phyloP scores from a whole-genome alignment of 1,140 invertebrate species.

The Drosophila virilis region DNA sequence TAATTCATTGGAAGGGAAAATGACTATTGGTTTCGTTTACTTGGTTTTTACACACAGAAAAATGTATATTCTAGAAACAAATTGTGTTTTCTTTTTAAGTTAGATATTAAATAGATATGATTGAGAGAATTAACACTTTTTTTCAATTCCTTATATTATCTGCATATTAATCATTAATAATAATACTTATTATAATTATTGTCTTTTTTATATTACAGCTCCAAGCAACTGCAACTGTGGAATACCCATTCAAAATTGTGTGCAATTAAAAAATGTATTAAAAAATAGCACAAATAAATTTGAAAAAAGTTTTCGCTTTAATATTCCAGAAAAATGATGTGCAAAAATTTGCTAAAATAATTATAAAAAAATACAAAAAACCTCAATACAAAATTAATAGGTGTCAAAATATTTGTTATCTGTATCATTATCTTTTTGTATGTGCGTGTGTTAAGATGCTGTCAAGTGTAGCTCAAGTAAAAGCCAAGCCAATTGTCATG shows the following conservation, averaged over 20 bases:
- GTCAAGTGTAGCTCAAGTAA: slow-evolving; percentile 30
- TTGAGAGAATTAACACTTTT: no score
- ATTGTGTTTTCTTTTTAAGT: no score
- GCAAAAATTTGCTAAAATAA: slow-evolving; percentile 16
- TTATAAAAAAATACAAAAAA: slow-evolving; percentile 29
- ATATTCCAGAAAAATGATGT: slow-evolving; percentile 8
- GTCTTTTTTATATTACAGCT: slow-evolving; percentile 2
- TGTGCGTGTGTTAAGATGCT: slow-evolving; percentile 56
- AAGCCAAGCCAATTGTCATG: slow-evolving; percentile 20
- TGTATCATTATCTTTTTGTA: slow-evolving; percentile 30
- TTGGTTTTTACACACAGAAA: no score
- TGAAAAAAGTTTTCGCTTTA: neutral
- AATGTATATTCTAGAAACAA: no score
- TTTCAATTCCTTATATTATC: no score
- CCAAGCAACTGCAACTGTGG: neutral
- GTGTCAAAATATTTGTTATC: slow-evolving; percentile 43
- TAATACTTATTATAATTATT: neutral
- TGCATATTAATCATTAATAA: neutral
- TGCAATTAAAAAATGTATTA: slow-evolving; percentile 14
- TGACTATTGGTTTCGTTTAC: no score
- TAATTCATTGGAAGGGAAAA: no score
- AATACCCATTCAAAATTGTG: slow-evolving; percentile 11
- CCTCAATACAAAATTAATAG: slow-evolving; percentile 32
- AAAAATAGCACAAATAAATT: slow-evolving; percentile 3
- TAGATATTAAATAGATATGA: no score